Evolutionary conservation across 1,140 invertebrate genomes (phyloP), one percentile per base, ranked within the genome.

Genomic region (Aplysia californica): DNA sequence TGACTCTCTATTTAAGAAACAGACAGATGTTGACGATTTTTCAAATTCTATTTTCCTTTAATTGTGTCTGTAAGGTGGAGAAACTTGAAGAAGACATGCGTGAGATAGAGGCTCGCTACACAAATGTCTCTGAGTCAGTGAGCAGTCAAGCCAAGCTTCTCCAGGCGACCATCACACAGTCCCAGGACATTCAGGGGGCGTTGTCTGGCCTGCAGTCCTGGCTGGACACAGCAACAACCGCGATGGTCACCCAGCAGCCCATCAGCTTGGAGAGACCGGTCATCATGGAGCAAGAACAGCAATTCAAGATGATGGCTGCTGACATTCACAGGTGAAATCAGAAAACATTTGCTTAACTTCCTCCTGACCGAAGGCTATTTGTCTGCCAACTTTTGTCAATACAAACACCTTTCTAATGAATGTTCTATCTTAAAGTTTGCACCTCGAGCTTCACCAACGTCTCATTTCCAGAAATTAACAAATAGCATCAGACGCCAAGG

Each of bases 141-240:
- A 82, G 78, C 72, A 82, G 82, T 26, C 77, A 80, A 31, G 77
- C 82, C n/a, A 85, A 85, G 56, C 71, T 72, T 29, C 77, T 88
- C 26, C 87, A 98, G 81, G 95, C 94, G 0, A 96, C 96, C 0
- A 90, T 98, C 39, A 93, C 97, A 5, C 95, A 97, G 88, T 96
- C 95, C 69, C 96, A 98, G 90, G 96, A 95, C n/a, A 94, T 98
- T 18, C 95, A 97, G 87, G 96, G 97, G 87, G 95, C 96, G 10
- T 91, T 98, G 0, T 96, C 98, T 83, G 93, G 94, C 68, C 92
- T 98, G 10, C 93, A 95, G 4, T 89, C 91, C 61, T 98, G 96
- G 96, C 90, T 98, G 39, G 94, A 94, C 76, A 93, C 94, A 79
- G 94, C 94, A 10, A 96, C 98, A 86, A 93, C 92, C 79, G 93